These are phyloP conservation scores for Colius striatus DNA, from an alignment of 2,113 vertebrate genomes.

Conservation along the genomic window DNA sequence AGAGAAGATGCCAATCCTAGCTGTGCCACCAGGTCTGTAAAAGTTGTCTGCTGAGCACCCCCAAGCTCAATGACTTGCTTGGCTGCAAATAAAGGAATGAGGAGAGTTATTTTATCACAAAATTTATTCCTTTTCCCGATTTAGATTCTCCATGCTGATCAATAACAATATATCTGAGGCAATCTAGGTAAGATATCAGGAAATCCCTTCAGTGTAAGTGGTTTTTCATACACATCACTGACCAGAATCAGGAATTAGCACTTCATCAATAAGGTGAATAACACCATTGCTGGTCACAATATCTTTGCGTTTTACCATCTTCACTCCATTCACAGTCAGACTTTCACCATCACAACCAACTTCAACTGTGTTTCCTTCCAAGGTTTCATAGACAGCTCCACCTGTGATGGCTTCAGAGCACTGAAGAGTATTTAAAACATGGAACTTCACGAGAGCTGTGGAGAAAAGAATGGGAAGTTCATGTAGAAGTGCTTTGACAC, in stretches of 20 bases:
- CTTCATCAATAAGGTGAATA: constrained; percentile 91
- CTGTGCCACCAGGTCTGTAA: constrained; percentile 87
- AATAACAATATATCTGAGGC: neutral
- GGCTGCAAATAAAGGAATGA: constrained; percentile 76
- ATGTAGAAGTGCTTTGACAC: neutral
- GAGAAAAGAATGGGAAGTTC: neutral
- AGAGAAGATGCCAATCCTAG: constrained; percentile 85
- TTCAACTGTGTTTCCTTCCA: constrained; percentile 91
- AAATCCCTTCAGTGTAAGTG: neutral
- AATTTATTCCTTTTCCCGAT: neutral
- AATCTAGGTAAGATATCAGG: neutral
- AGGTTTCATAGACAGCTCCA: constrained; percentile 87
- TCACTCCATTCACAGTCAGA: constrained; percentile 91
- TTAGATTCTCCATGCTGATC: neutral
- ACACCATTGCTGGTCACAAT: constrained; percentile 95
- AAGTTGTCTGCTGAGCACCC: constrained; percentile 86
- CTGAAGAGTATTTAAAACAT: constrained; percentile 90
- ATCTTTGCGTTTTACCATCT: constrained; percentile 94
- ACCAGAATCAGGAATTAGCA: constrained; percentile 96
- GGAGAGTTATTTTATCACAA: neutral
- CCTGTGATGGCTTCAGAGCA: constrained; percentile 94
- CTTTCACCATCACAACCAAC: constrained; percentile 95
- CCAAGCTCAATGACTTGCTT: constrained; percentile 93
- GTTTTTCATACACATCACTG: constrained; percentile 31
- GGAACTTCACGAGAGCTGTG: constrained; percentile 91